Base-by-base conservation (phyloP, 2,888 invertebrate genomes). In the Erebia aethiops region DNA sequence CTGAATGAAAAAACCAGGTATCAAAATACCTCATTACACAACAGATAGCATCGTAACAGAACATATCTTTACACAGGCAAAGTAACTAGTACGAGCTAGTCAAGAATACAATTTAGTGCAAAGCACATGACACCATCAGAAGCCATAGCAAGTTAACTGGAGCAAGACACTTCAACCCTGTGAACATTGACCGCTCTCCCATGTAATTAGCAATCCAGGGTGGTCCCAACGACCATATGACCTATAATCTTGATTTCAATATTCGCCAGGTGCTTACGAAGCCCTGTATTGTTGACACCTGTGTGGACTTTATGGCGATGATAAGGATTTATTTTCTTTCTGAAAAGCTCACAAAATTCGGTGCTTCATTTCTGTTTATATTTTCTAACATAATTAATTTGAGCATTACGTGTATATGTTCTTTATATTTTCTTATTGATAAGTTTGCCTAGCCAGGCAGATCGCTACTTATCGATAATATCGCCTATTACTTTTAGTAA, bases 151-250 rank as follows among this genome's bases (percentile, higher is more conserved):
- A 43, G 43, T 65, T 69, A 52, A 43, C 61, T 43, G 16, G 61
- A 16, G 43, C 26, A 16, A 26, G 61, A 54, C 43, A 49, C 56
- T 51, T 73, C 69, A 71, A 67, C 64, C 67, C 64, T 62, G 21
- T 75, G 65, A 64, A 73, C 73, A 76, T 76, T 76, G 73, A 18
- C 71, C 79, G 77, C 64, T 84, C 85, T 87, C 86, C 86, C 88
- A 87, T 83, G 63, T 77, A 83, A 87, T 83, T 79, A 79, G 41
- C 71, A 77, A 80, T 77, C 75, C 77, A 75, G 67, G 87, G 87
- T 85, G 87, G 87, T 83, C 85, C 69, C 3, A 74, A 61, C 75
- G 72, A 76, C 84, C 87, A 87, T 78, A 80, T 87, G 88, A 87
- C 87, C 83, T 71, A 78, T 65, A 73, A 73, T 58, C 26, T 49